Conservation (phyloP, 2,888 invertebrate species). For the Drosophila neotestacea region DNA sequence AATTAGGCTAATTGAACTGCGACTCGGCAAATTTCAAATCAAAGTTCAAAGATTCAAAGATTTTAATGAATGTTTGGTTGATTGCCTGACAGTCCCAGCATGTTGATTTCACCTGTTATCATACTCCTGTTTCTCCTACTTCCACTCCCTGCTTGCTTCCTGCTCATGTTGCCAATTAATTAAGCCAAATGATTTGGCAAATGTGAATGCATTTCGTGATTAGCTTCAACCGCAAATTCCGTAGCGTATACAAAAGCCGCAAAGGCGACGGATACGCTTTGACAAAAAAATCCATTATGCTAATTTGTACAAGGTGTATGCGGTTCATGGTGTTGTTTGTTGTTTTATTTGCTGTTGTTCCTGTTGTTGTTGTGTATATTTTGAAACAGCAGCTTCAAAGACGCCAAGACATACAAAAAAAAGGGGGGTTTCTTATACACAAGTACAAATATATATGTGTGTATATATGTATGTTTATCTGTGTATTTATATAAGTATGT, state of each 20-base stretch:
- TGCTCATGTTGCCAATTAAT: conserved; percentile 58
- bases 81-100: conserved; percentile 21
- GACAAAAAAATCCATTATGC: conserved; percentile 81
- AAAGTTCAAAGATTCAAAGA: conserved; percentile 48
- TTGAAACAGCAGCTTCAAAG: conserved; percentile 62
- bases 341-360: conserved; percentile 5
- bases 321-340: conserved; percentile 31
- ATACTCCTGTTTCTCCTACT: background rate
- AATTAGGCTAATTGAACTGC: conserved; percentile 58
- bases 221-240: conserved; percentile 68
- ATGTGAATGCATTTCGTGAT: conserved; percentile 78
- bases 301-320: conserved; percentile 69
- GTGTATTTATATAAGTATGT: background rate
- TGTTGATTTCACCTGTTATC: background rate
- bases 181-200: conserved; percentile 75
- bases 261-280: conserved; percentile 41
- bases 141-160: background rate
- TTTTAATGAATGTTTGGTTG: conserved; percentile 51
- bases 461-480: background rate
- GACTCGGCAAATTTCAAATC: conserved; percentile 53
- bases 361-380: conserved; percentile 21
- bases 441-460: background rate
- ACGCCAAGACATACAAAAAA: conserved; percentile 55
- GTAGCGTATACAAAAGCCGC: conserved; percentile 25
- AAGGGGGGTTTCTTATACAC: conserved; percentile 1